A percentile compares a stretch with the other conserved stretches of the same genome.
phyloP scores from a whole-genome alignment of 2,113 vertebrate species.

The Prolemur simus region DNA sequence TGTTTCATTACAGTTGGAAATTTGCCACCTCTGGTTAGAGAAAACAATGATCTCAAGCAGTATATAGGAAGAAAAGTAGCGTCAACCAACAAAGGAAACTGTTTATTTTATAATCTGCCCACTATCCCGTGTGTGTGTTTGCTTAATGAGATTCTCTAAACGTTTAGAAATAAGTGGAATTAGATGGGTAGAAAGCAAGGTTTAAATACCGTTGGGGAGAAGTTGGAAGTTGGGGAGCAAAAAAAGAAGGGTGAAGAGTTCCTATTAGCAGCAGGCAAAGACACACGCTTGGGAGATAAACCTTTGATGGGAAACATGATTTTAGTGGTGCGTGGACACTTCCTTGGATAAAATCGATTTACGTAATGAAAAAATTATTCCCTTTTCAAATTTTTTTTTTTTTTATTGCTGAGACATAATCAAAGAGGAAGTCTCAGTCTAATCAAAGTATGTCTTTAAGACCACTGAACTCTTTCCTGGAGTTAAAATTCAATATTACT shows the following conservation, averaged over 20 bases:
- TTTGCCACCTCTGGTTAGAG: neutral
- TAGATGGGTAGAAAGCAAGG: neutral
- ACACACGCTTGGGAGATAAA: accelerated
- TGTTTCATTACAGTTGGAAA: neutral
- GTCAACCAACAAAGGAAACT: neutral
- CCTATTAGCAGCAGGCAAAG: neutral
- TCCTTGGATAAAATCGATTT: neutral
- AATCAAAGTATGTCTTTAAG: neutral
- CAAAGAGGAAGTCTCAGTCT: neutral
- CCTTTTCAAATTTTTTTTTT: neutral
- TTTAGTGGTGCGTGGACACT: accelerated
- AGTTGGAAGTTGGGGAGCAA: neutral
- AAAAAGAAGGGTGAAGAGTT: neutral
- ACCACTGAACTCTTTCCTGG: neutral
- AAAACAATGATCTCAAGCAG: neutral
- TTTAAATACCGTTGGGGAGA: neutral
- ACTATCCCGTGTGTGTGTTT: neutral
- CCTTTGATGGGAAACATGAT: neutral
- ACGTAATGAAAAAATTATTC: neutral
- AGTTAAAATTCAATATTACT: neutral
- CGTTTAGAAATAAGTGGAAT: neutral
- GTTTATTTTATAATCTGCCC: neutral
- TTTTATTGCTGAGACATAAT: neutral
- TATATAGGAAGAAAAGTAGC: neutral
- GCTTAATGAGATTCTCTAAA: neutral